A percentile compares a stretch with the other conserved stretches of the same genome.
These are phyloP conservation scores for Toxonevra muliebris DNA, from an alignment of 2,888 invertebrate genomes.

Conservation along the genomic window DNA sequence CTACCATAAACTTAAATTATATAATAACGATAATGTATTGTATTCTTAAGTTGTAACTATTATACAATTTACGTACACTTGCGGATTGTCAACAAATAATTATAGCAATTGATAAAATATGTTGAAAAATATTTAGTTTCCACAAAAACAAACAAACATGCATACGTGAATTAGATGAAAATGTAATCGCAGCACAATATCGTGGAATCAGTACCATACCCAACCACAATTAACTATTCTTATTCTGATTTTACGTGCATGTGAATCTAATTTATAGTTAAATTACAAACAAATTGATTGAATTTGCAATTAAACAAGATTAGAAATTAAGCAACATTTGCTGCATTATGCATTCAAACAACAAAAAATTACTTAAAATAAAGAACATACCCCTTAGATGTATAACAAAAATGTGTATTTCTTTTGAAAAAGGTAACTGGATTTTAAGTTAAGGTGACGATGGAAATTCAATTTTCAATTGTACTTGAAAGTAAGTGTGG, in stretches of 20 bases:
- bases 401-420: conserved; percentile 18
- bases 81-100: not conserved
- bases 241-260: too few relatives aligned
- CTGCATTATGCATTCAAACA: conserved; percentile 28
- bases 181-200: too few relatives aligned
- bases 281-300: conserved; percentile 12
- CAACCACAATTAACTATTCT: too few relatives aligned
- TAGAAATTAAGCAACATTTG: conserved; percentile 3
- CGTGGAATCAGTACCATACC: too few relatives aligned
- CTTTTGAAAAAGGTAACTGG: not conserved
- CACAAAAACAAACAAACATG: too few relatives aligned
- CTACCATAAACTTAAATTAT: not conserved
- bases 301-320: conserved; percentile 7
- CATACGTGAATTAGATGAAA: too few relatives aligned
- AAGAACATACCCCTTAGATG: conserved; percentile 33
- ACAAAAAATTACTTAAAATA: conserved; percentile 26
- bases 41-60: conserved; percentile 23
- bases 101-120: conserved; percentile 9
- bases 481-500: too few relatives aligned
- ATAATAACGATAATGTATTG: not conserved
- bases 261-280: not conserved
- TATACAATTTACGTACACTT: conserved; percentile 1
- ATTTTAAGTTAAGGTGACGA: too few relatives aligned
- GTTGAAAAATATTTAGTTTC: not conserved
- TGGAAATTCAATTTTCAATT: too few relatives aligned